phyloP scores from a whole-genome alignment of 1,140 invertebrate species.

The Scylla paramamosain region DNA sequence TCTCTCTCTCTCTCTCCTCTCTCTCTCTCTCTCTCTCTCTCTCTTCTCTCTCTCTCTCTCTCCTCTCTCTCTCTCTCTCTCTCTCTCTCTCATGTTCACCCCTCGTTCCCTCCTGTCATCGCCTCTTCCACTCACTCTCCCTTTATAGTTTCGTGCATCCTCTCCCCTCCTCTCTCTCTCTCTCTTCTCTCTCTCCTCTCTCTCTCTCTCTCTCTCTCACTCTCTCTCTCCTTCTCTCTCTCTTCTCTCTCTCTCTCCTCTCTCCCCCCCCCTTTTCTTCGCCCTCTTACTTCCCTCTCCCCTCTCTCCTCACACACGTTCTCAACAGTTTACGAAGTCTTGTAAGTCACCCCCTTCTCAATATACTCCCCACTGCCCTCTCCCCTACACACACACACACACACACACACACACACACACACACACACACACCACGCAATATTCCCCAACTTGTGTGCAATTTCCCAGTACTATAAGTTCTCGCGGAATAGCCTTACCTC shows the following conservation, averaged over 20 bases:
- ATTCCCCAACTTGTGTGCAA: conserved; percentile 45
- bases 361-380: neutral
- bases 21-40: neutral
- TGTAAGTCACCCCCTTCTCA: neutral
- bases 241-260: neutral
- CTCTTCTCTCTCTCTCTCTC: neutral
- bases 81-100: neutral
- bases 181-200: neutral
- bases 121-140: neutral
- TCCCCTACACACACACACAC: neutral
- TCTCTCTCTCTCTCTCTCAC: neutral
- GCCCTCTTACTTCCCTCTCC: neutral
- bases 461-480: conserved; percentile 38
- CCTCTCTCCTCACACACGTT: neutral
- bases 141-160: neutral
- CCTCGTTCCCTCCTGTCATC: neutral
- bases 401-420: conserved; percentile 34
- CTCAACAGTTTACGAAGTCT: conserved; percentile 25
- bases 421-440: conserved; percentile 26
- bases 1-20: conserved; percentile 1
- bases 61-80: neutral
- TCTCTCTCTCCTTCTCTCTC: neutral
- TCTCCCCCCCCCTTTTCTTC: neutral
- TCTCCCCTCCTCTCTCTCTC: neutral
- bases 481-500: neutral